Evolutionary conservation across 2,797 vertebrate species (phyloP).

Genomic region (Limosa lapponica): DNA sequence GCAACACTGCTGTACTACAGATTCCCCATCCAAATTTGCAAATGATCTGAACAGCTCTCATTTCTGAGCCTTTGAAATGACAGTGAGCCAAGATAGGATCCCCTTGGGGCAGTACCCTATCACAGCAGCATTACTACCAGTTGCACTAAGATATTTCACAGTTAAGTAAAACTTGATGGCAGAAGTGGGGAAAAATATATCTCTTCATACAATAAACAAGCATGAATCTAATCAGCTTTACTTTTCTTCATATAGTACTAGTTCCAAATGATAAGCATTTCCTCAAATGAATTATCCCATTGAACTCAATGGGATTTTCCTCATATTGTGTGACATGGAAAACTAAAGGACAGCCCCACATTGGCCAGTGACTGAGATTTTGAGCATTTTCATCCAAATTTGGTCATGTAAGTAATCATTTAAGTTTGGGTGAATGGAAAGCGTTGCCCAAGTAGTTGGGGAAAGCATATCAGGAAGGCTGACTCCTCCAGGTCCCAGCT

Average conservation of each 20-base stretch:
- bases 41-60: slow-evolving; percentile 2
- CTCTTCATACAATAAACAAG: not conserved
- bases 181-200: not conserved
- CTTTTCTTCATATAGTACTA: not conserved
- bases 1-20: slow-evolving; percentile 45
- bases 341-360: not conserved
- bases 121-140: not conserved
- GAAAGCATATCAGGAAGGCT: not conserved
- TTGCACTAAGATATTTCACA: not conserved
- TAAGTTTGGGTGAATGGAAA: not conserved
- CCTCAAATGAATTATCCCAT: not conserved
- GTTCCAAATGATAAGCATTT: not conserved
- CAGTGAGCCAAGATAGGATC: not conserved
- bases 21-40: slow-evolving; percentile 4
- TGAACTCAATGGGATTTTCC: not conserved
- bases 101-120: not conserved
- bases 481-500: not conserved
- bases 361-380: not conserved
- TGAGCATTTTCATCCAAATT: not conserved
- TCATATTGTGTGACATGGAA: not conserved
- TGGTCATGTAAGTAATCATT: not conserved
- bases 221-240: not conserved
- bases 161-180: not conserved
- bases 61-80: slow-evolving; percentile 9
- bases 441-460: not conserved